Evolutionary conservation across 2,888 invertebrate genomes (phyloP), one percentile per base, ranked within the genome.

Genomic region (Agriotes lineatus): DNA sequence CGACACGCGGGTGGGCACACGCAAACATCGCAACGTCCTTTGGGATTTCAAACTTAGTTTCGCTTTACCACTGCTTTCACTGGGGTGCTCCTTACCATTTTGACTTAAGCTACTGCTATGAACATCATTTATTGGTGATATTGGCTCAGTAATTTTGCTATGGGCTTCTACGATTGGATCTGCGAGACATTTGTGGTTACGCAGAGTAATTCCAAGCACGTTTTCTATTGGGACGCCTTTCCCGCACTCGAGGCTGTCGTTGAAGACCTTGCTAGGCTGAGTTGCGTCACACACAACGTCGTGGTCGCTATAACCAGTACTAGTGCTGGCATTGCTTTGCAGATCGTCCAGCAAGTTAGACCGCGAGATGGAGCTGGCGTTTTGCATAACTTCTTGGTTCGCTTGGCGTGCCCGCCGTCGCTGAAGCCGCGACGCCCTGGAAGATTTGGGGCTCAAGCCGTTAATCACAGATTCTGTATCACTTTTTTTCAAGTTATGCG

Each of bases 161-260:
- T 30, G 45, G 1, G 22, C 30, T 22, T 68, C 68, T 9, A 14
- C 1, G 2, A 60, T 71, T 1, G 76, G 74, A 69, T 82, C 82
- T 48, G 75, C 79, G 45, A 90, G 85, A 71, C 88, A 86, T 82
- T 88, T 89, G 79, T 90, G 90, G 83, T 88, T 90, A 74, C 90
- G 85, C 76, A 90, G 83, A 56, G 88, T 88, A 76, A 90, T 90
- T 54, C 89, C 88, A 72, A 85, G 19, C 12, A 56, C 52, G 44
- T 50, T 57, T 9, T 66, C 57, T 7, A 54, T 35, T 2, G 68
- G 64, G 14, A 74, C 65, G 44, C 77, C 79, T 70, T 82, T 82
- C 10, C 82, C 83, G 72, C 83, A 82, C 72, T 85, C 85, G 57
- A 84, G 84, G 48, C 79, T 81, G 64, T 85, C 85, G 75, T 83